A percentile compares a stretch with the other conserved stretches of the same genome.
Conservation (phyloP, 2,113 vertebrate genomes). For the Heterochromis multidens region DNA sequence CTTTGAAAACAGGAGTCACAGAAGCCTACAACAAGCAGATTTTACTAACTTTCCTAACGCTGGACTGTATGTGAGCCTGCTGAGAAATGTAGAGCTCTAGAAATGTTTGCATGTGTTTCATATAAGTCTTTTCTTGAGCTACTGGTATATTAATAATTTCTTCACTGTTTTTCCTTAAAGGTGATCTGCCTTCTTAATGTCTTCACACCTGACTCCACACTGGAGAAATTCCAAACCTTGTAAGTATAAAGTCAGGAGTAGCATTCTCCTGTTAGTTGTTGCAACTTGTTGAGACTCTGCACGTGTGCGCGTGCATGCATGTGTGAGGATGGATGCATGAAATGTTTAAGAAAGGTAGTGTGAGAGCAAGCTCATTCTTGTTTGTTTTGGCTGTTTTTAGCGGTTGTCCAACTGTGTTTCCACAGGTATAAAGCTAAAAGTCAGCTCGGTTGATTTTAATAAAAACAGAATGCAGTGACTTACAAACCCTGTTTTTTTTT, state of each 20-base stretch:
- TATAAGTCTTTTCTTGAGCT: background rate
- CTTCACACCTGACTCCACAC: conserved; percentile 77
- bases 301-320: background rate
- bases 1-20: background rate
- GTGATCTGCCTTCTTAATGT: conserved; percentile 80
- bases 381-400: background rate
- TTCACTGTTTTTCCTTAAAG: conserved; percentile 45
- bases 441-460: background rate
- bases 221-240: conserved; percentile 83
- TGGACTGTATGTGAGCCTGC: background rate
- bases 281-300: conserved; percentile 30
- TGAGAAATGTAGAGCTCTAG: background rate
- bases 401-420: background rate
- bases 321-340: conserved; percentile 9
- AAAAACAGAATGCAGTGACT: background rate
- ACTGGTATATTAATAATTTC: background rate
- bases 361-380: conserved; percentile 6
- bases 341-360: background rate
- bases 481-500: background rate
- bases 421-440: background rate
- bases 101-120: background rate
- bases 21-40: background rate
- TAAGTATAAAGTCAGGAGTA: conserved; percentile 59
- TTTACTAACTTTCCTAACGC: background rate
- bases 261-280: conserved; percentile 52